A percentile compares a stretch with the other conserved stretches of the same genome.
Conservation (phyloP, 2,888 invertebrate genomes). For the Pyrrhia umbra region DNA sequence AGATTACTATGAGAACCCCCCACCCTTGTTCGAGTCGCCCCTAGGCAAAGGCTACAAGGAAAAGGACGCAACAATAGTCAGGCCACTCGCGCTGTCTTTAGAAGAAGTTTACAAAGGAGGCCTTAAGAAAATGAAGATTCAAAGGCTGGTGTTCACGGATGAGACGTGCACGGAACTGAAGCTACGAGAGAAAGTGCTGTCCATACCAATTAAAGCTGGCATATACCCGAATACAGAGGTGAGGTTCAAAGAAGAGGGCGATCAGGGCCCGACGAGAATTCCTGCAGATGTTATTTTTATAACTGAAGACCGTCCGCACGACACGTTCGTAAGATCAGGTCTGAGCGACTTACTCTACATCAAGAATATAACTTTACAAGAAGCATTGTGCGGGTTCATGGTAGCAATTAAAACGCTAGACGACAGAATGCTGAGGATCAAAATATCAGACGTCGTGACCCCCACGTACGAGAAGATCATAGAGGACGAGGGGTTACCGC, state of each 20-base stretch:
- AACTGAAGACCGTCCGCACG: conserved; percentile 93
- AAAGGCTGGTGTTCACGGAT: conserved; percentile 92
- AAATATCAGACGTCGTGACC: conserved; percentile 93
- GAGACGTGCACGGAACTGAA: conserved; percentile 91
- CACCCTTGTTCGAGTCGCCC: conserved; percentile 91
- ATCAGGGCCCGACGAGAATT: conserved; percentile 93
- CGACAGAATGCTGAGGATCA: conserved; percentile 91
- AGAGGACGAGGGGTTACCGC: conserved; percentile 93
- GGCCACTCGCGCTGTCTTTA: conserved; percentile 87
- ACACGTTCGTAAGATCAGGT: conserved; percentile 91
- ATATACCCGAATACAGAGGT: conserved; percentile 93
- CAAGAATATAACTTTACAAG: conserved; percentile 91
- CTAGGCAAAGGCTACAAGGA: conserved; percentile 91
- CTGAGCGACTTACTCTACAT: conserved; percentile 92
- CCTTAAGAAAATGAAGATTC: conserved; percentile 95
- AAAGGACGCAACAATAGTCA: conserved; percentile 88
- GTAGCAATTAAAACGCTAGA: conserved; percentile 93
- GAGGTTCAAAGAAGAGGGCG: conserved; percentile 94
- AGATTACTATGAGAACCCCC: conserved; percentile 91
- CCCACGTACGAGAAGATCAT: conserved; percentile 93
- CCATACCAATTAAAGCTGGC: conserved; percentile 94
- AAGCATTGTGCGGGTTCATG: conserved; percentile 93
- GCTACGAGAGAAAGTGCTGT: conserved; percentile 93
- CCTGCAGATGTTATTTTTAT: conserved; percentile 94
- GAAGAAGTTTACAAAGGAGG: conserved; percentile 93